phyloP scores from a whole-genome alignment of 2,888 invertebrate species.

The Drosophila paramelanica region DNA sequence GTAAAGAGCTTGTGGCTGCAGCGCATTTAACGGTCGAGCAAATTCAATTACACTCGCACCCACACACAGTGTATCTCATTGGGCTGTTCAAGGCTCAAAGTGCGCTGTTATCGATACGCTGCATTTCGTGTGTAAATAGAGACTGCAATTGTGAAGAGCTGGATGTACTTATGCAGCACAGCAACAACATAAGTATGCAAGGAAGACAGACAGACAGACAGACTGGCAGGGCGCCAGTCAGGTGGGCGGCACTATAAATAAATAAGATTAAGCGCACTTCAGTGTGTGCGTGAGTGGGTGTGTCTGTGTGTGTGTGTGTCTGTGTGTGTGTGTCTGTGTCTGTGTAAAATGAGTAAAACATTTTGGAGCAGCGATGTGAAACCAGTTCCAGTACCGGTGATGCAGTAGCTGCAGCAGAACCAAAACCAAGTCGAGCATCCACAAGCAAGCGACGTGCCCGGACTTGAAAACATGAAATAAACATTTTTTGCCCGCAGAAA shows the following conservation, averaged over 20 bases:
- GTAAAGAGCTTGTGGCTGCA: conserved; percentile 21
- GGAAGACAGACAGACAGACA: conserved; percentile 17
- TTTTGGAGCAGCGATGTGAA: conserved; percentile 24
- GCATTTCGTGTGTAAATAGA: conserved; percentile 53
- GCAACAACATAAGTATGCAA: conserved; percentile 35
- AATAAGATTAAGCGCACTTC: conserved; percentile 77
- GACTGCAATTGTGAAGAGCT: conserved; percentile 31
- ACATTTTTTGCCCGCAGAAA: conserved; percentile 58
- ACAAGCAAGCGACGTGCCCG: conserved; percentile 65
- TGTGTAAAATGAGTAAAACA: conserved; percentile 53
- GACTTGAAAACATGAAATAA: conserved; percentile 77
- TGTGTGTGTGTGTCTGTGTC: conserved; percentile 15
- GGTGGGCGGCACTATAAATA: conserved; percentile 64
- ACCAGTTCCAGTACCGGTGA: conserved; percentile 1
- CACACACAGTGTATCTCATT: background rate
- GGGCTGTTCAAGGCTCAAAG: conserved; percentile 46
- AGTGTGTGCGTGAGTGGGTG: conserved; percentile 18
- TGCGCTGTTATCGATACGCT: conserved; percentile 42
- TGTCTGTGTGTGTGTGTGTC: conserved; percentile 3
- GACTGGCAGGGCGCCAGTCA: background rate
- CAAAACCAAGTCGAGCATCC: conserved; percentile 40
- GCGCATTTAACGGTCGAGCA: conserved; percentile 62
- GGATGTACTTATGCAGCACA: conserved; percentile 52
- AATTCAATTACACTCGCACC: conserved; percentile 52
- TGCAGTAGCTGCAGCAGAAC: conserved; percentile 4